A percentile compares a stretch with the other conserved stretches of the same genome.
Evolutionary conservation across 1,140 invertebrate species (phyloP).

Genomic region (Tetramorium parvispinum): DNA sequence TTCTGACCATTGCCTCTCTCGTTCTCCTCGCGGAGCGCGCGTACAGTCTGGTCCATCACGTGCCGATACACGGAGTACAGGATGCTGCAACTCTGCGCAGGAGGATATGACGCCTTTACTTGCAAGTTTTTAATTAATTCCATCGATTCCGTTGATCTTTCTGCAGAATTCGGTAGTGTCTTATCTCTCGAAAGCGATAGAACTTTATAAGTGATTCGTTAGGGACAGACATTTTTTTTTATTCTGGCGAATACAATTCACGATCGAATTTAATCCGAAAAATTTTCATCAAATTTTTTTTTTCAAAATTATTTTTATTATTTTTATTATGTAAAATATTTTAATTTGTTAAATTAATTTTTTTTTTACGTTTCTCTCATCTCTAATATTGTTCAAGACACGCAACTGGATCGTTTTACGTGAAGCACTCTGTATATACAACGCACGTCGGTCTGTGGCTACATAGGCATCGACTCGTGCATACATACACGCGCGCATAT

Average conservation of each 20-base stretch:
- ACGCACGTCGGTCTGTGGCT: constrained; percentile 42
- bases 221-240: too few relatives aligned
- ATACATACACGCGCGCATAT: constrained; percentile 28
- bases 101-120: neutral
- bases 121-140: constrained; percentile 1
- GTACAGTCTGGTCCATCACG: constrained; percentile 48
- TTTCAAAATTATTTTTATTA: neutral
- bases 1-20: constrained; percentile 72
- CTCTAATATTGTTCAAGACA: neutral
- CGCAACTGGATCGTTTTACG: constrained; percentile 13
- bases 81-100: neutral
- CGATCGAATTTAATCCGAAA: neutral
- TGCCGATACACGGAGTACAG: neutral
- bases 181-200: neutral
- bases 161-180: neutral
- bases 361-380: neutral
- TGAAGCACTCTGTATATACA: constrained; percentile 60
- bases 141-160: neutral
- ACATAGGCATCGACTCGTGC: constrained; percentile 52
- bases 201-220: neutral
- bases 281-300: neutral
- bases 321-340: neutral
- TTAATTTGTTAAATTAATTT: neutral
- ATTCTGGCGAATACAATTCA: neutral
- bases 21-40: constrained; percentile 24